Percentiles rank a stretch among this genome's conserved stretches.
These are phyloP conservation scores for Ischnus inquisitorius DNA, from an alignment of 2,888 invertebrate genomes.

Conservation along the genomic window DNA sequence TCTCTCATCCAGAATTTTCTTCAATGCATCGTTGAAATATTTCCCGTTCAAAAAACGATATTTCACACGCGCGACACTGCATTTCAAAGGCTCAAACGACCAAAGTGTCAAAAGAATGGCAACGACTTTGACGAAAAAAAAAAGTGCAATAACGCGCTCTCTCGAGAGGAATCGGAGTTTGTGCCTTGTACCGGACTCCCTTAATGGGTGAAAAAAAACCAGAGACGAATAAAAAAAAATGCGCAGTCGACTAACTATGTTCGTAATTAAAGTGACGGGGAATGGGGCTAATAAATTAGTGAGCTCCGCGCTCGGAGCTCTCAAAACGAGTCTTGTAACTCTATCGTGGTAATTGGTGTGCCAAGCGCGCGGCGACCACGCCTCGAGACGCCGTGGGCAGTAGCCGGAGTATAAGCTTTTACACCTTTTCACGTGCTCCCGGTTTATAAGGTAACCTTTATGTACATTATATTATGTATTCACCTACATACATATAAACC, in stretches of 20 bases:
- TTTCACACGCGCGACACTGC: no score
- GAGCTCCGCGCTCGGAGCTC: constrained; percentile 66
- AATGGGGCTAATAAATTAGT: constrained; percentile 83
- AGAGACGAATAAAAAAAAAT: constrained; percentile 49
- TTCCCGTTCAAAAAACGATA: no score
- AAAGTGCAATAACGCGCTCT: neutral
- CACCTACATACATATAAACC: constrained; percentile 18
- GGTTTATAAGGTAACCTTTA: constrained; percentile 2
- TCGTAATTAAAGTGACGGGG: constrained; percentile 83
- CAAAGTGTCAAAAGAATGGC: no score
- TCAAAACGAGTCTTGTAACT: constrained; percentile 83
- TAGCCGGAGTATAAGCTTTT: constrained; percentile 72
- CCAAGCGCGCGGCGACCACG: constrained; percentile 78
- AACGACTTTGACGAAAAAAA: neutral
- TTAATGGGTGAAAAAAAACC: constrained; percentile 28
- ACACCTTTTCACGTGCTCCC: constrained; percentile 71
- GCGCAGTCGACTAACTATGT: constrained; percentile 70
- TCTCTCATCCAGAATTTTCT: no score
- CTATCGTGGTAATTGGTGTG: constrained; percentile 81
- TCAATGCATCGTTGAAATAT: no score
- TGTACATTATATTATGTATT: constrained; percentile 19
- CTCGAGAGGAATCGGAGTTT: neutral
- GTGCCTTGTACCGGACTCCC: neutral
- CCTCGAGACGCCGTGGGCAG: constrained; percentile 78
- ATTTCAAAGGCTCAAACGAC: no score